Evolutionary conservation across 2,888 invertebrate species (phyloP), one percentile per base, ranked within the genome.

Genomic region (Catocala fraxini): DNA sequence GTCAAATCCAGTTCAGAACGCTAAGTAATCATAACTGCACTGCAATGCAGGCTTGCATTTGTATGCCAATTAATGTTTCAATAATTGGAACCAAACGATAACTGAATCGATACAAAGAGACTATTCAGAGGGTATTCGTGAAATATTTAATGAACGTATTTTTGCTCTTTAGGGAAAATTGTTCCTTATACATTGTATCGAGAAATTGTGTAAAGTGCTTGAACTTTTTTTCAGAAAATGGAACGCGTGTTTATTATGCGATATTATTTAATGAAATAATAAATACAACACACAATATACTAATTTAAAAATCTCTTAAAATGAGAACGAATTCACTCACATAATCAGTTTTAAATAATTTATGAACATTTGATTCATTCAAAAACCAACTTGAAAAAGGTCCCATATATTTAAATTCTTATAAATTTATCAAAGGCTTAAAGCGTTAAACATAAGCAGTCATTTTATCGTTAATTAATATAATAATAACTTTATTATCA

Each of bases 11-110:
- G 70, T 60, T 67, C 58, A 63, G 65, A 66, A 63, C 51, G 46
- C 60, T 63, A 66, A 65, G 69, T 73, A 70, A 71, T 69, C 66
- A 77, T 70, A 73, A 75, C 73, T 53, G 59, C 64, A 65, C 49
- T 67, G 66, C 72, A 69, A 56, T 73, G 69, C 70, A 55, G 48
- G 54, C 15, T 68, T 73, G 68, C 56, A 62, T 58, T 69, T 77
- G 62, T 65, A 35, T 65, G 67, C 68, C 68, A 77, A 73, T 75
- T 72, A 75, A 61, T 64, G 62, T 66, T 63, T 67, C 61, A 68
- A 57, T 76, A 73, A 67, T 67, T 75, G 63, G 56, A 49, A 59
- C 48, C 54, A 53, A 66, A 56, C 49, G 45, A 33, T 34, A 34
- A 5, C 12, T 39, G 10, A 6, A 39, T 47, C n/a, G 4, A 10